Evolutionary conservation across 37 sponge, comb jelly and placozoan genomes (phyloP).

Genomic region (Cliona cf. orientalis): DNA sequence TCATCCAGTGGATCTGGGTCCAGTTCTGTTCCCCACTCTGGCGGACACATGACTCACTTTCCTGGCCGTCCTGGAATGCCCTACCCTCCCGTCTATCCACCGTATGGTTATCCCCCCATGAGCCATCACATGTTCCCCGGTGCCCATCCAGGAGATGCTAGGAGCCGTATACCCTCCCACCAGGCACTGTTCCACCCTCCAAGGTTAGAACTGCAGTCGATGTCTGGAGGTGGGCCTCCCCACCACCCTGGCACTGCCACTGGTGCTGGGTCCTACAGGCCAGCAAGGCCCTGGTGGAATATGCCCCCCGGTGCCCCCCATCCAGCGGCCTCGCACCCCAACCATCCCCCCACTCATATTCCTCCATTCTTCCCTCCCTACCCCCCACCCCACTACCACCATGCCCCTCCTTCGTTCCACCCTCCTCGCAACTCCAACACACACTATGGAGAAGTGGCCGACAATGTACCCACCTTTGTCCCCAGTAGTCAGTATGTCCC

Average conservation of each 20-base stretch:
- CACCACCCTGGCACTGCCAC: background rate
- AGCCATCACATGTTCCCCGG: slow-evolving; percentile 4
- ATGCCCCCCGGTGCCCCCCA: slow-evolving; percentile 16
- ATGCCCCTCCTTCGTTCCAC: background rate
- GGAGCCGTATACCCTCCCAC: slow-evolving; percentile 10
- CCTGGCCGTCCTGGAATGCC: slow-evolving; percentile 12
- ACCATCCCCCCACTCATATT: slow-evolving; percentile 5
- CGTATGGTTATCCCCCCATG: slow-evolving; percentile 42
- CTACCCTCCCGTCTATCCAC: slow-evolving; percentile 21
- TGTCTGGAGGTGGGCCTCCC: slow-evolving; percentile 1
- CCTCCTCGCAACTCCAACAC: too few relatives aligned
- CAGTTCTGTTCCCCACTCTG: background rate
- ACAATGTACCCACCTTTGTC: too few relatives aligned
- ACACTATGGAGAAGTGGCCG: too few relatives aligned
- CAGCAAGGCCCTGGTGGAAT: slow-evolving; percentile 33
- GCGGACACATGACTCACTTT: slow-evolving; percentile 2
- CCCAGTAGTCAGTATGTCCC: too few relatives aligned
- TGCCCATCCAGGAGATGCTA: slow-evolving; percentile 6
- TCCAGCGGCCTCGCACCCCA: slow-evolving; percentile 5
- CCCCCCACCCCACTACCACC: background rate
- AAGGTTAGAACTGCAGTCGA: slow-evolving; percentile 51
- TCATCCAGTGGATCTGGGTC: background rate
- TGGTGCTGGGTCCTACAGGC: slow-evolving; percentile 22
- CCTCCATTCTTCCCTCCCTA: background rate
- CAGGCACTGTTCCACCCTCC: slow-evolving; percentile 33